Evolutionary conservation across 2,797 vertebrate species (phyloP).

Genomic region (Diplodus puntazzo): DNA sequence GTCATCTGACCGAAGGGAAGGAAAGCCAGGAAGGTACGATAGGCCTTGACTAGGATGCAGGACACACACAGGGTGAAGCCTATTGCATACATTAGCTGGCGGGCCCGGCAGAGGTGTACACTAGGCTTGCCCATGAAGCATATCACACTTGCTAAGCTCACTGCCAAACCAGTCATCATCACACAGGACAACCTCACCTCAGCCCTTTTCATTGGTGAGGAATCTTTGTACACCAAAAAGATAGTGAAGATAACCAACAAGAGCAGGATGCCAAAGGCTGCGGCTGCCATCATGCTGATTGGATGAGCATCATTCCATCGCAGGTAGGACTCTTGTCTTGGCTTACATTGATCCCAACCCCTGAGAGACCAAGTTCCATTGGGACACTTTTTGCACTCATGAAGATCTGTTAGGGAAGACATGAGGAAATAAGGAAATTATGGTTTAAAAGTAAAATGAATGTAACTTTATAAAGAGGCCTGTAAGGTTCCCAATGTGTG

Average conservation of each 20-base stretch:
- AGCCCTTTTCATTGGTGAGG: slow-evolving; percentile 66
- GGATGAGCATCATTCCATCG: slow-evolving; percentile 69
- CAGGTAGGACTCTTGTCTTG: slow-evolving; percentile 55
- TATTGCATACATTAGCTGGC: slow-evolving; percentile 76
- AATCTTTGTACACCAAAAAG: slow-evolving; percentile 67
- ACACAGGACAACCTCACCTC: slow-evolving; percentile 71
- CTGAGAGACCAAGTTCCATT: slow-evolving; percentile 54
- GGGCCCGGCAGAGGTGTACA: slow-evolving; percentile 65
- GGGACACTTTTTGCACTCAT: slow-evolving; percentile 65
- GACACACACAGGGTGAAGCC: slow-evolving; percentile 82
- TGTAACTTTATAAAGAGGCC: too few species aligned
- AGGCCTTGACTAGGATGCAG: slow-evolving; percentile 79
- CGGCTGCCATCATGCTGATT: slow-evolving; percentile 66
- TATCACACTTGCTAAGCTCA: slow-evolving; percentile 75
- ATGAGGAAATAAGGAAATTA: background rate
- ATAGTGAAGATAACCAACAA: slow-evolving; percentile 60
- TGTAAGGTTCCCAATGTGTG: background rate
- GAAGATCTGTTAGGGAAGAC: slow-evolving; percentile 57
- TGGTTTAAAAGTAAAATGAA: background rate
- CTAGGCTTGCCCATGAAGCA: slow-evolving; percentile 76
- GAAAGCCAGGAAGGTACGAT: slow-evolving; percentile 74
- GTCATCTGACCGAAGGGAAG: slow-evolving; percentile 55
- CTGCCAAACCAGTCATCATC: slow-evolving; percentile 73
- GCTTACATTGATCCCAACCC: slow-evolving; percentile 49
- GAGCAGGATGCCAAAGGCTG: slow-evolving; percentile 67